A percentile compares a stretch with the other conserved stretches of the same genome.
phyloP scores from a whole-genome alignment of 2,888 invertebrate species.

The Leucoma salicis region DNA sequence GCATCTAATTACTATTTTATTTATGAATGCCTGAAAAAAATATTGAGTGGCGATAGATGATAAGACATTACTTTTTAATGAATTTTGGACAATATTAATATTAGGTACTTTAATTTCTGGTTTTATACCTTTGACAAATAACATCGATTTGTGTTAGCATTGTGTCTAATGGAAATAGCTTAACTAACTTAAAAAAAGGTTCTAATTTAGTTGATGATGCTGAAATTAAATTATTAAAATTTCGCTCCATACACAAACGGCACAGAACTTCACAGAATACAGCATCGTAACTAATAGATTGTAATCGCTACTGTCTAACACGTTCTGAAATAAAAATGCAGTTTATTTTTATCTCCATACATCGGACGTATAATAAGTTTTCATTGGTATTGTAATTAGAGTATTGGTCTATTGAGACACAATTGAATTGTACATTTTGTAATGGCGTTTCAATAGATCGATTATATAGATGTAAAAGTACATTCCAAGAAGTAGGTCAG shows the following conservation, averaged over 20 bases:
- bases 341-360: conserved; percentile 21
- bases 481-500: conserved; percentile 26
- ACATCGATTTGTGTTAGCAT: too few relatives aligned
- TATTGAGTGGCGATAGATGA: too few relatives aligned
- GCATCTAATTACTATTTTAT: too few relatives aligned
- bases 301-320: conserved; percentile 21
- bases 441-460: conserved; percentile 22
- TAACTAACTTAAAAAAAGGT: conserved; percentile 14
- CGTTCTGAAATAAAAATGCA: conserved; percentile 24
- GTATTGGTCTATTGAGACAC: conserved; percentile 24
- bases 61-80: too few relatives aligned
- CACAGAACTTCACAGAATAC: conserved; percentile 20
- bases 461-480: conserved; percentile 26
- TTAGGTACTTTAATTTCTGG: too few relatives aligned
- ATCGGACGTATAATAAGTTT: conserved; percentile 21
- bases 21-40: too few relatives aligned
- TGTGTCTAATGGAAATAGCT: too few relatives aligned
- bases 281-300: conserved; percentile 30
- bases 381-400: conserved; percentile 13
- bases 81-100: too few relatives aligned
- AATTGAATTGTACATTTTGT: conserved; percentile 31
- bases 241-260: conserved; percentile 20
- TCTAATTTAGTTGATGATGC: conserved; percentile 28
- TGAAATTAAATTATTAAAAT: conserved; percentile 27
- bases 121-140: too few relatives aligned